Percentiles rank a stretch among this genome's conserved stretches.
Conservation (phyloP, 2,797 vertebrate species). For the Setipinna tenuifilis region DNA sequence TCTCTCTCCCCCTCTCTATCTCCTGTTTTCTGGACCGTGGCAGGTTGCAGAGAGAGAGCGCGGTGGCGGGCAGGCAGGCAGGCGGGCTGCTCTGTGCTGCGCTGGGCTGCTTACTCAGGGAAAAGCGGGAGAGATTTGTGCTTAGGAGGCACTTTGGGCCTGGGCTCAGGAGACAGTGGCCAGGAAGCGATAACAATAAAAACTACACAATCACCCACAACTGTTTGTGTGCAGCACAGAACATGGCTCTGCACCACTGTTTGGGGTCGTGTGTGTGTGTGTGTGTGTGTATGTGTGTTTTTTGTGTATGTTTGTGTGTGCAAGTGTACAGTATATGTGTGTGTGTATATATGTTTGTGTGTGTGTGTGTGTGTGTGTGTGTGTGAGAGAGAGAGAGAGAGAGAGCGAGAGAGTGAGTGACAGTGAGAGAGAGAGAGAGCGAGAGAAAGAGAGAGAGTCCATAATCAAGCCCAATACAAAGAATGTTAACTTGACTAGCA, state of each 20-base stretch:
- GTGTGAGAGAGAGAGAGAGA: too few species aligned
- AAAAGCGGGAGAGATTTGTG: constrained; percentile 67
- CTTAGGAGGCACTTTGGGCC: constrained; percentile 75
- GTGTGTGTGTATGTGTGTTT: not conserved
- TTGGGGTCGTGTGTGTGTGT: not conserved
- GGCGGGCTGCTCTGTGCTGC: not conserved
- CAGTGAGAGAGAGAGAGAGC: too few species aligned
- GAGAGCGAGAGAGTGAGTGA: not conserved
- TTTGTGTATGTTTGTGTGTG: too few species aligned
- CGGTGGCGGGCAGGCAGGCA: too few species aligned
- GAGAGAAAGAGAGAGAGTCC: too few species aligned
- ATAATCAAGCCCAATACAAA: not conserved
- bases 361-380: too few species aligned
- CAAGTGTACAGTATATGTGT: too few species aligned
- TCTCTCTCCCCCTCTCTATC: constrained; percentile 30
- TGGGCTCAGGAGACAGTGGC: constrained; percentile 64
- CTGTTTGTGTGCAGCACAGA: not conserved
- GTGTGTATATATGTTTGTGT: too few species aligned
- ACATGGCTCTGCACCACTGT: constrained; percentile 6
- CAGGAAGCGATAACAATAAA: constrained; percentile 75
- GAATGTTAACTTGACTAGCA: not conserved
- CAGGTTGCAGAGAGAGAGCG: constrained; percentile 62
- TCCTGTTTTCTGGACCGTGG: constrained; percentile 56
- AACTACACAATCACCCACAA: constrained; percentile 49
- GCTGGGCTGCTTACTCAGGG: constrained; percentile 77